phyloP scores from a whole-genome alignment of 1,140 invertebrate species.

The Elysia chlorotica region DNA sequence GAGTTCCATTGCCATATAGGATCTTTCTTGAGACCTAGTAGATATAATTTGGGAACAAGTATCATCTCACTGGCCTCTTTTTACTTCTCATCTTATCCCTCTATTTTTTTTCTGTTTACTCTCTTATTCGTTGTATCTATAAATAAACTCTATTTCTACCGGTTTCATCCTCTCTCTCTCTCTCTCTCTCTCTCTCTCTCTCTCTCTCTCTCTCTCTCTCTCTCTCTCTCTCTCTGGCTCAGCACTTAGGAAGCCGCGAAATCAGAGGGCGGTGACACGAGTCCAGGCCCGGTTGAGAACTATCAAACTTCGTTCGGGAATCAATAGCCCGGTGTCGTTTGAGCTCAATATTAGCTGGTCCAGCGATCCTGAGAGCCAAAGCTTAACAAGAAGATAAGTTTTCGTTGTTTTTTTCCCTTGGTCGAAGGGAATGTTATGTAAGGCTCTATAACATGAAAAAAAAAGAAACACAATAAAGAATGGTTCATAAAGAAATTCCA shows the following conservation, averaged over 20 bases:
- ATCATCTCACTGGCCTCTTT: not conserved
- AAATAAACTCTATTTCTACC: not conserved
- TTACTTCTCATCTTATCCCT: not conserved
- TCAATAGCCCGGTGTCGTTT: too few species aligned
- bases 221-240: not conserved
- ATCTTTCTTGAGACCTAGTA: not conserved
- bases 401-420: too few species aligned
- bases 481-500: too few species aligned
- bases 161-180: not conserved
- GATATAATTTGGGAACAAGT: not conserved
- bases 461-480: too few species aligned
- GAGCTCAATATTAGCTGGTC: too few species aligned
- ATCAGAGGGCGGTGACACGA: too few species aligned
- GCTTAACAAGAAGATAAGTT: too few species aligned
- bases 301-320: too few species aligned
- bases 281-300: too few species aligned
- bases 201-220: not conserved
- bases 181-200: not conserved
- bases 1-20: not conserved
- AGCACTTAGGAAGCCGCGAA: not conserved
- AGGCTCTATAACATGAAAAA: too few species aligned
- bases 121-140: not conserved
- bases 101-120: not conserved
- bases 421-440: too few species aligned
- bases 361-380: too few species aligned